phyloP scores from a whole-genome alignment of 2,113 vertebrate species.

The Andinoacara biseriatus region DNA sequence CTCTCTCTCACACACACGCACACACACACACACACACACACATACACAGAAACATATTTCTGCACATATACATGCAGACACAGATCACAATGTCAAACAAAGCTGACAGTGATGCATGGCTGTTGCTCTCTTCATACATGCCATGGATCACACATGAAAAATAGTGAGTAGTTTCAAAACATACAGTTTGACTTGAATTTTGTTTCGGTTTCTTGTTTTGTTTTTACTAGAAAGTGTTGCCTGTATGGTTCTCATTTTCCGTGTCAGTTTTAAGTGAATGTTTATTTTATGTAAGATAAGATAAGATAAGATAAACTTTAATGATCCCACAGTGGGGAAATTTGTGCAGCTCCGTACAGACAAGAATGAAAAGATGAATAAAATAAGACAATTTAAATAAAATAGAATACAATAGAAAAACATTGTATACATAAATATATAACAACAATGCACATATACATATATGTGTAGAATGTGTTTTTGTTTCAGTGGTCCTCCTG shows the following conservation, averaged over 20 bases:
- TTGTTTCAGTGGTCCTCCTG: background rate
- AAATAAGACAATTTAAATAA: no score
- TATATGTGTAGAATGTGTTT: background rate
- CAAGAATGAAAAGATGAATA: no score
- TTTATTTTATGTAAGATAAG: background rate
- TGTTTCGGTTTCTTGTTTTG: no score
- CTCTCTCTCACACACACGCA: background rate
- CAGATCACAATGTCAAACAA: conserved; percentile 44
- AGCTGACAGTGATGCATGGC: conserved; percentile 48
- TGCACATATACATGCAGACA: background rate
- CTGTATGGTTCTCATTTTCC: background rate
- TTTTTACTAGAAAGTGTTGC: no score
- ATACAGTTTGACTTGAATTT: background rate
- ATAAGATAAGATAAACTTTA: no score
- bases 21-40: background rate
- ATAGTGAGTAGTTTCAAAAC: background rate
- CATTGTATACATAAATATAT: no score
- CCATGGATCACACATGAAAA: background rate
- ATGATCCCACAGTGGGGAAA: no score
- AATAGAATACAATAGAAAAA: no score
- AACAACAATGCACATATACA: no score
- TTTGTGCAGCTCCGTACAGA: no score
- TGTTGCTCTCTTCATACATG: conserved; percentile 15
- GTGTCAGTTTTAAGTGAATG: background rate
- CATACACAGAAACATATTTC: background rate